A percentile compares a stretch with the other conserved stretches of the same genome.
phyloP scores from a whole-genome alignment of 2,888 invertebrate species.

The Cheiracanthium punctorium region DNA sequence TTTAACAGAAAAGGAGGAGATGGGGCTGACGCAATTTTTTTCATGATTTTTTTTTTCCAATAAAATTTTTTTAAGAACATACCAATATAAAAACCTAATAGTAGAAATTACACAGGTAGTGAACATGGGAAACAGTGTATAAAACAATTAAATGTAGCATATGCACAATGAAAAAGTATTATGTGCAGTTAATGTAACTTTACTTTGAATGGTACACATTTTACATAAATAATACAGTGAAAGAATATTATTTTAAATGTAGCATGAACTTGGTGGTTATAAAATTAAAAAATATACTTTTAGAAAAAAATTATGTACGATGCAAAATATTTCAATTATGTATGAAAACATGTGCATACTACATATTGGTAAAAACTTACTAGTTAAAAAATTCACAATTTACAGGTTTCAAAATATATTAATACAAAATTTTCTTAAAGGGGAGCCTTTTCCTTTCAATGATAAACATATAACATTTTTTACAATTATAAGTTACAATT shows the following conservation, averaged over 20 bases:
- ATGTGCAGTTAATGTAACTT: not conserved
- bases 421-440: not conserved
- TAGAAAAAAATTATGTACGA: not conserved
- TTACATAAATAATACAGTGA: not conserved
- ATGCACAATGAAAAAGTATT: not conserved
- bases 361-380: not conserved
- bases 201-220: constrained; percentile 10
- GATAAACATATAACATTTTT: too few species aligned
- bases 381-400: not conserved
- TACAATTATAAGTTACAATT: too few species aligned
- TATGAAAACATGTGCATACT: not conserved
- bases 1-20: too few species aligned
- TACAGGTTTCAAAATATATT: not conserved
- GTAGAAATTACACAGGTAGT: too few species aligned
- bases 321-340: not conserved
- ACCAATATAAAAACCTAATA: too few species aligned
- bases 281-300: not conserved
- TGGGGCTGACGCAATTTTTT: too few species aligned
- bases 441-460: not conserved
- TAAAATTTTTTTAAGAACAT: too few species aligned
- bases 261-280: not conserved
- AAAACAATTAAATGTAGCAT: not conserved
- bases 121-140: too few species aligned
- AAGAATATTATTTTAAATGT: not conserved
- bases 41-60: too few species aligned